Conservation (phyloP, 2,113 vertebrate genomes). For the Carassius auratus region DNA sequence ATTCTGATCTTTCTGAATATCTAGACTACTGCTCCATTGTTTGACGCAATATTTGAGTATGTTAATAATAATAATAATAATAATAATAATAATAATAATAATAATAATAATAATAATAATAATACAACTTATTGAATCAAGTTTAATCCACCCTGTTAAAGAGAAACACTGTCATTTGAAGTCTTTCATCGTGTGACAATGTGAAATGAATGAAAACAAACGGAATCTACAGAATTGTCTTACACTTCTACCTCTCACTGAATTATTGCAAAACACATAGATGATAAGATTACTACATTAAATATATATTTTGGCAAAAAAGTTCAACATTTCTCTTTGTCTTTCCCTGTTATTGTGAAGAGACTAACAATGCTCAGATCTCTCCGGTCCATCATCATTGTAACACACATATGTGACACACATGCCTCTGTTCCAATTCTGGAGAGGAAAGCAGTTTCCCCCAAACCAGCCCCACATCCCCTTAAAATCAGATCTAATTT, state of each 20-base stretch:
- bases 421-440: constrained; percentile 61
- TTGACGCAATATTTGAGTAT: too few relatives aligned
- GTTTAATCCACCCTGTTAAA: not conserved
- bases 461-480: not conserved
- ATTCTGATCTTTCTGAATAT: constrained; percentile 26
- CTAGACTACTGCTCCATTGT: not conserved
- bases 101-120: not conserved
- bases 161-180: not conserved
- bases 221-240: not conserved
- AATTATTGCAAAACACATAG: not conserved
- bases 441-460: constrained; percentile 11
- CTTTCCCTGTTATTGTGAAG: not conserved
- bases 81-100: not conserved
- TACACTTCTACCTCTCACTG: not conserved
- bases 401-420: constrained; percentile 66
- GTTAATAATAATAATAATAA: not conserved
- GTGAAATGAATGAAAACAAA: not conserved
- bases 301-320: not conserved
- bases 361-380: not conserved
- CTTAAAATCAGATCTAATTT: not conserved
- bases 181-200: not conserved
- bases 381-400: not conserved
- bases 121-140: not conserved
- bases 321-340: not conserved
- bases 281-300: not conserved